Base-by-base conservation (phyloP, 1,140 invertebrate genomes). In the Eriocheir sinensis region DNA sequence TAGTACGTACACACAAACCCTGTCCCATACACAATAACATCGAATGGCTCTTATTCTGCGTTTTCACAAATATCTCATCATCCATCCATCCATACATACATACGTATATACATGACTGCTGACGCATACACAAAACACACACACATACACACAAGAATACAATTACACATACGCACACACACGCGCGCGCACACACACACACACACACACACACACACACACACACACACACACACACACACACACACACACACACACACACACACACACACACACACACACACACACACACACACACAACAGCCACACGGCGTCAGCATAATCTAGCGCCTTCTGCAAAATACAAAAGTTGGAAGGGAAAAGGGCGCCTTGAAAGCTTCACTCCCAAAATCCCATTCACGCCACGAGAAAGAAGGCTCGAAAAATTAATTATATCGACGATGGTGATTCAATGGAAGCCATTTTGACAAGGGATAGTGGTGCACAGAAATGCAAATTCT, bases 371-470 rank as follows among this genome's bases (percentile, higher is more conserved):
- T 91, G 93, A 94, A 94, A 94, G 93, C 89, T 91, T 91, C 80
- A 94, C 93, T 94, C 93, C 93, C 93, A 34, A 94, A 93, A 94
- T 91, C 93, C 93, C 93, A 94, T 94, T 94, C 40, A 94, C 93
- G 93, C 93, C 93, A 94, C 72, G 93, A 72, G 38, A 94, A 94
- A 94, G 93, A 94, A 94, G 93, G 93, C 93, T 83, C 72, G 60
- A 94, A 94, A 94, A 94, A 94, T 94, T 94, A 94, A 94, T 94
- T 94, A 94, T 94, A 94, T 94, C 93, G 93, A 94, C 93, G 93
- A 94, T 91, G 93, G 93, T 94, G 93, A 94, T 91, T 94, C 93
- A 94, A 94, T 94, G 93, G 93, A 94, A 94, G 89, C 93, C 93
- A 91, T 94, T 94, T 94, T 94, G 93, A 94, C 93, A 94, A 91